These are phyloP conservation scores for Rhagologus leucostigma DNA, from an alignment of 2,113 vertebrate species.

Conservation along the genomic window DNA sequence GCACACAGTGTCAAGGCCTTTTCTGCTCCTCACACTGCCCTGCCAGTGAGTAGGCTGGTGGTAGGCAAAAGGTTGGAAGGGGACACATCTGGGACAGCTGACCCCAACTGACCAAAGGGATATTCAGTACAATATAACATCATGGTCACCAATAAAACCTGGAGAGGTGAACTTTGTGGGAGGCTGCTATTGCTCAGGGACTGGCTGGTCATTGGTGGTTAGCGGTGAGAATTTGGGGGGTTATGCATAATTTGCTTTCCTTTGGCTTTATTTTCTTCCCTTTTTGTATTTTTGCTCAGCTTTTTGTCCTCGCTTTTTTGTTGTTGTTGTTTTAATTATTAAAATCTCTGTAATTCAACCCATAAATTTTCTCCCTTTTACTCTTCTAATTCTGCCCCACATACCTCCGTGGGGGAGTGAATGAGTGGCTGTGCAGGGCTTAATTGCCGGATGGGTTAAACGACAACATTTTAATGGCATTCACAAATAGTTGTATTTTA, in stretches of 20 bases:
- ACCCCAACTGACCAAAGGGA: not conserved
- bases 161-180: accelerated
- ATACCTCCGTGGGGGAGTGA: not conserved
- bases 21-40: not conserved
- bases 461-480: not conserved
- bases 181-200: not conserved
- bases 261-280: not conserved
- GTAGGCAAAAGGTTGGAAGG: not conserved
- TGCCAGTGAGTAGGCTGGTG: not conserved
- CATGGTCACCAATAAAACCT: not conserved
- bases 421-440: accelerated
- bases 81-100: not conserved
- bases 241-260: not conserved
- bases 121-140: not conserved
- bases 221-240: not conserved
- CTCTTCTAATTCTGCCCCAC: not conserved
- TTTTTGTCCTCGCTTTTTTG: not conserved
- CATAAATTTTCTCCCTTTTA: not conserved
- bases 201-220: accelerated
- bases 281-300: accelerated
- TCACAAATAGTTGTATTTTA: not conserved
- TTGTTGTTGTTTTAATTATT: not conserved
- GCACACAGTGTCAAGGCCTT: not conserved
- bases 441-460: not conserved
- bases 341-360: not conserved